Evolutionary conservation across 1,140 invertebrate genomes (phyloP).

Genomic region (Sminthurides bifidus): DNA sequence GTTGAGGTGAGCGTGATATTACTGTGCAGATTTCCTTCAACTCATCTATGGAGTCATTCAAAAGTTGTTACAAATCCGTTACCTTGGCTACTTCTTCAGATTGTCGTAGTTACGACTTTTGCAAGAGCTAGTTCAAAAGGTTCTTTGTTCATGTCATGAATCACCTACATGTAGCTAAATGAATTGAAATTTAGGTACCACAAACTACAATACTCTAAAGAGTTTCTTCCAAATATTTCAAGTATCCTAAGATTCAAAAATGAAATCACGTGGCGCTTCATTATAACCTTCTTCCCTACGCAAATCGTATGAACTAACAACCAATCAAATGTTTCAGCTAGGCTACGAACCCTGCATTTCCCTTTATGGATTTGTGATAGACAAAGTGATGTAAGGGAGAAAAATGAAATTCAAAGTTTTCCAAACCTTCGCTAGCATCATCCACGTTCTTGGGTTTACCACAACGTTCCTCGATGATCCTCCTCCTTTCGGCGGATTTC

Average conservation of each 20-base stretch:
- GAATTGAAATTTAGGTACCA: background rate
- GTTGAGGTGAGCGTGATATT: slow-evolving; percentile 75
- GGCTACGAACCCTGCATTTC: background rate
- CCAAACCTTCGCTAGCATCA: slow-evolving; percentile 70
- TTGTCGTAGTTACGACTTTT: background rate
- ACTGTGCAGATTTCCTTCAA: slow-evolving; percentile 39
- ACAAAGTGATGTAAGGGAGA: background rate
- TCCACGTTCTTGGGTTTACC: slow-evolving; percentile 81
- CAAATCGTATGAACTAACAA: background rate
- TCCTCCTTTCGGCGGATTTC: slow-evolving; percentile 93
- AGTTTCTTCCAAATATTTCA: background rate
- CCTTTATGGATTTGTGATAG: background rate
- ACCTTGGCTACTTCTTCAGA: too few relatives aligned
- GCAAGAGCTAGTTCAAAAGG: too few relatives aligned
- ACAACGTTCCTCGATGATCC: slow-evolving; percentile 89
- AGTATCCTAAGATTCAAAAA: background rate
- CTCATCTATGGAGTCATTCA: slow-evolving; percentile 3
- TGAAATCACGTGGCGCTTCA: background rate
- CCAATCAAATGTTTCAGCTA: background rate
- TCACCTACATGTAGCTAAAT: background rate
- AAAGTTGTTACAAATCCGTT: background rate
- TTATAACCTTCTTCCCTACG: background rate
- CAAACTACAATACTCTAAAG: background rate
- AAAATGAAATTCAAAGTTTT: background rate
- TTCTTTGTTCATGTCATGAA: too few relatives aligned